Conservation (phyloP, 2,113 vertebrate genomes). For the Hemibagrus wyckioides region DNA sequence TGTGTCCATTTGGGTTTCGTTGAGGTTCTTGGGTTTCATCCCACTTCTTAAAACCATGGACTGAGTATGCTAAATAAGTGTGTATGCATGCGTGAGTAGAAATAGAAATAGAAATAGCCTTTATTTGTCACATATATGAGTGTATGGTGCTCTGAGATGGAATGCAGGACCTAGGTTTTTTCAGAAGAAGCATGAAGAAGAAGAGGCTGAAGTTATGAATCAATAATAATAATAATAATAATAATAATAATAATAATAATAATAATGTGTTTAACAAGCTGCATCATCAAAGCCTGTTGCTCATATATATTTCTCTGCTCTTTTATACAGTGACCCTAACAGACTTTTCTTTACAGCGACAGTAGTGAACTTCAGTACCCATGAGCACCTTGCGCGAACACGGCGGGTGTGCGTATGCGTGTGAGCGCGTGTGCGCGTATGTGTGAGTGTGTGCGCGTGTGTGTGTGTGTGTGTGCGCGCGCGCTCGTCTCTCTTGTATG, state of each 20-base stretch:
- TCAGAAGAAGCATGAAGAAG: too few relatives aligned
- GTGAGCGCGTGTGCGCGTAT: neutral
- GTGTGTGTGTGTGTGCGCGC: neutral
- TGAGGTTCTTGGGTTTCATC: neutral
- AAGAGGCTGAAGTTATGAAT: too few relatives aligned
- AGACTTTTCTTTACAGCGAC: neutral
- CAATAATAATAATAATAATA: neutral
- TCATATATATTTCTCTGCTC: neutral
- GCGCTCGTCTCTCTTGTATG: slow-evolving; percentile 58
- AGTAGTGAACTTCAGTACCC: slow-evolving; percentile 54
- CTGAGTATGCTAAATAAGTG: neutral
- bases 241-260: too few relatives aligned
- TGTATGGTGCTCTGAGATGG: neutral
- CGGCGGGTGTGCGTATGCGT: slow-evolving; percentile 21
- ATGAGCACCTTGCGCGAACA: slow-evolving; percentile 33
- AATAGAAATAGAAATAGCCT: too few relatives aligned
- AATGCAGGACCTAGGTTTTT: too few relatives aligned
- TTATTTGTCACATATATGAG: too few relatives aligned
- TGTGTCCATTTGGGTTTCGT: neutral
- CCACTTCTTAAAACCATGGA: neutral
- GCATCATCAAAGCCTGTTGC: neutral
- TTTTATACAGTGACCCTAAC: neutral
- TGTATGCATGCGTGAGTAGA: neutral
- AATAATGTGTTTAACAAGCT: neutral
- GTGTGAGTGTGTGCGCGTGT: neutral